These are phyloP conservation scores for Pungitius pungitius DNA, from an alignment of 2,113 vertebrate species.

Conservation along the genomic window DNA sequence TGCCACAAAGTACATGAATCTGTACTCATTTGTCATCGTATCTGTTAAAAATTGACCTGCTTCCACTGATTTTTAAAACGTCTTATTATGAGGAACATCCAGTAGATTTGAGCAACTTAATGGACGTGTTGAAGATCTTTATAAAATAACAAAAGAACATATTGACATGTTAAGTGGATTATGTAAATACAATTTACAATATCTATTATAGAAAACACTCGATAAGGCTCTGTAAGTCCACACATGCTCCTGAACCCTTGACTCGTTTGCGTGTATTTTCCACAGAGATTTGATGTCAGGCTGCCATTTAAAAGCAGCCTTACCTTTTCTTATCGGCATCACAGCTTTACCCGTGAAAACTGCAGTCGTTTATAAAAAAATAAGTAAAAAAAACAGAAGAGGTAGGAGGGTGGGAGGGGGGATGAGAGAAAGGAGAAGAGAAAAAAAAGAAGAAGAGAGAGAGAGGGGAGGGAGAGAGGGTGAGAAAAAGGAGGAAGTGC, in stretches of 20 bases:
- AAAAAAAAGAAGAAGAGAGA: slow-evolving; percentile 12
- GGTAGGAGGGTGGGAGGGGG: slow-evolving; percentile 66
- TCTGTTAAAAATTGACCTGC: not conserved
- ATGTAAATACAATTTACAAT: slow-evolving; percentile 28
- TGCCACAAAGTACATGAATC: not conserved
- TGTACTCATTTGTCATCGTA: not conserved
- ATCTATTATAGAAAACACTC: slow-evolving; percentile 23
- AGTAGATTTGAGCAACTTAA: slow-evolving; percentile 14
- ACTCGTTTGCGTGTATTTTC: slow-evolving; percentile 40
- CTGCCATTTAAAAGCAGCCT: slow-evolving; percentile 77
- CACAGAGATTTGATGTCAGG: slow-evolving; percentile 68
- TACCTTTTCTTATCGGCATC: slow-evolving; percentile 82
- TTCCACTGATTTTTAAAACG: not conserved
- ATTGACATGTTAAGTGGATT: slow-evolving; percentile 30
- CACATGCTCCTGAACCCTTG: slow-evolving; percentile 34
- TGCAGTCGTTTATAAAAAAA: slow-evolving; percentile 73
- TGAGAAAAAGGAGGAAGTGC: slow-evolving; percentile 76
- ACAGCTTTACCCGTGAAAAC: slow-evolving; percentile 79
- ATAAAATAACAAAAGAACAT: slow-evolving; percentile 39
- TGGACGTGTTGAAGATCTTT: slow-evolving; percentile 16
- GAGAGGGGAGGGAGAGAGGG: slow-evolving; percentile 43
- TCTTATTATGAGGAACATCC: not conserved
- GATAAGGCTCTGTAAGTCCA: slow-evolving; percentile 15
- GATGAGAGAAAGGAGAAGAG: slow-evolving; percentile 58
- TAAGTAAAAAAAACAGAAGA: slow-evolving; percentile 42